Conservation (phyloP, 2,797 vertebrate genomes). For the Enteromius afrohamiltoni region DNA sequence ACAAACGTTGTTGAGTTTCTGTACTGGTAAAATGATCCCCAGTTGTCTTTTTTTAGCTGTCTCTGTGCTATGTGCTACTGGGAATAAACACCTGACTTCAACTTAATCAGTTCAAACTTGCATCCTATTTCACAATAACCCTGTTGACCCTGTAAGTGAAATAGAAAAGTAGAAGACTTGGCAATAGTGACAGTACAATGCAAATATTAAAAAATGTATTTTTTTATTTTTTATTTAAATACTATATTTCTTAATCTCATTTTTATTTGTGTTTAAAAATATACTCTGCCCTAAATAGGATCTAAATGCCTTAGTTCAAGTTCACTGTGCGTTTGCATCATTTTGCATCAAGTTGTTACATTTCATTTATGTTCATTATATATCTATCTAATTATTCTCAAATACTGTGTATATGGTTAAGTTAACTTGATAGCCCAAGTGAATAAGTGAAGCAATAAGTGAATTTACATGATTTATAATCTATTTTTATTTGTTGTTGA, state of each 20-base stretch:
- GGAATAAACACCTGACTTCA: not conserved
- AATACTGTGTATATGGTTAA: not conserved
- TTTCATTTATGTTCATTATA: not conserved
- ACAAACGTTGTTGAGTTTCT: not conserved
- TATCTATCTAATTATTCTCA: not conserved
- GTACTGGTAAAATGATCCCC: not conserved
- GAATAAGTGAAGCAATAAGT: too few relatives aligned
- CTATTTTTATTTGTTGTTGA: not conserved
- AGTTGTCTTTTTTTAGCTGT: not conserved
- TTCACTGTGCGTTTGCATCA: not conserved
- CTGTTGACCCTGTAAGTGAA: not conserved
- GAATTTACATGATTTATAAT: not conserved
- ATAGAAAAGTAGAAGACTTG: not conserved
- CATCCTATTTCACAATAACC: not conserved
- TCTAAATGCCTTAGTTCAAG: not conserved
- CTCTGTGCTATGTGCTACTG: not conserved
- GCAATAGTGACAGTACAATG: not conserved
- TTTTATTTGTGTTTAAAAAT: not conserved
- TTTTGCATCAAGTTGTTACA: not conserved
- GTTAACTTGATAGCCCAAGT: not conserved
- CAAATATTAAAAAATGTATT: too few relatives aligned
- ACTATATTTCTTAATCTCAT: not conserved
- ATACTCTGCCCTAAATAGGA: not conserved
- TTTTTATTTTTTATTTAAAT: not conserved
- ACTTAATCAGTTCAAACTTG: not conserved